Percentiles rank a stretch among this genome's conserved stretches.
Conservation (phyloP, 2,797 vertebrate species). For the Protonibea diacanthus region DNA sequence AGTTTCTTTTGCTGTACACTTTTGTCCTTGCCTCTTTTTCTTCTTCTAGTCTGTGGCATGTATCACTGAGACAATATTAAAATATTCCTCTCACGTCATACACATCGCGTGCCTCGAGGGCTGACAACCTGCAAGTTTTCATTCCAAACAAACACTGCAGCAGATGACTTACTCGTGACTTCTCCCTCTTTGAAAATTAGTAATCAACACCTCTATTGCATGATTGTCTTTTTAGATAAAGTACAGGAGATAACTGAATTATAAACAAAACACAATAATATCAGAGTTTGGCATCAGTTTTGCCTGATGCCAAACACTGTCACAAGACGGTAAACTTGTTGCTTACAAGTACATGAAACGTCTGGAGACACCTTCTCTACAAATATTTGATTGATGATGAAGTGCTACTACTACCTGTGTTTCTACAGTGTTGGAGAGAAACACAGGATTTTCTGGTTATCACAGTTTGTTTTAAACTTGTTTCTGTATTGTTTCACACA, state of each 20-base stretch:
- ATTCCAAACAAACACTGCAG: constrained; percentile 27
- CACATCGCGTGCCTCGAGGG: neutral
- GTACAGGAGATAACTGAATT: neutral
- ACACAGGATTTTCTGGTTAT: neutral
- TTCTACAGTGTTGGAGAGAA: neutral
- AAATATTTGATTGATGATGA: no score
- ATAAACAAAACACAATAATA: constrained; percentile 9
- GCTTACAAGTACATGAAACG: no score
- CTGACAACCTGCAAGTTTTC: constrained; percentile 27
- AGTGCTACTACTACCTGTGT: no score
- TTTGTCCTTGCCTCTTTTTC: neutral
- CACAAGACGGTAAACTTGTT: neutral
- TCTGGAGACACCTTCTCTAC: no score
- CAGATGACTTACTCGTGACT: constrained; percentile 6
- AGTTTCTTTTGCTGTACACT: neutral
- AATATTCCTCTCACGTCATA: neutral
- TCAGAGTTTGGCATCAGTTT: constrained; percentile 4
- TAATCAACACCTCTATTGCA: neutral
- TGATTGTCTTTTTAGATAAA: neutral
- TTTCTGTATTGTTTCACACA: no score
- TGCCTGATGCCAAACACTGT: neutral
- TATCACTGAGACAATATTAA: neutral
- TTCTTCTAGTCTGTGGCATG: neutral
- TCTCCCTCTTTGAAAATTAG: neutral
- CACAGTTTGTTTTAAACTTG: no score